phyloP scores from a whole-genome alignment of 2,797 vertebrate species.

The Gymnocypris eckloni region DNA sequence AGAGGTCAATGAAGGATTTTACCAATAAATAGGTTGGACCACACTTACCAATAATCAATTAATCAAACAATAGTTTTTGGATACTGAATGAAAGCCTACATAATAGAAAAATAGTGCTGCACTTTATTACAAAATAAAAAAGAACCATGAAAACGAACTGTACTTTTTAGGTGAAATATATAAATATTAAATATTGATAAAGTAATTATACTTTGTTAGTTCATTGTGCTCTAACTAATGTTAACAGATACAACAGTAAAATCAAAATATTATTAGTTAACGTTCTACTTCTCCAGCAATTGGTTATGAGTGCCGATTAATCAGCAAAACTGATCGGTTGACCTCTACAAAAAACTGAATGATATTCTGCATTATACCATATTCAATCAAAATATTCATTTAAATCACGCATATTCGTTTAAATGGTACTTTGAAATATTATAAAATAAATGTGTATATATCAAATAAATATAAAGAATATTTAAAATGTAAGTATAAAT shows the following conservation, averaged over 20 bases:
- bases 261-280: too few species aligned
- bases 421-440: background rate
- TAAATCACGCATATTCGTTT: background rate
- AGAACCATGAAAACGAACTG: background rate
- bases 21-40: too few species aligned
- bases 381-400: background rate
- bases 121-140: background rate
- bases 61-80: background rate
- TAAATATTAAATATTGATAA: too few species aligned
- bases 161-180: background rate
- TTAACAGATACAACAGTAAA: too few species aligned
- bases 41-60: too few species aligned
- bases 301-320: background rate
- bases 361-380: background rate
- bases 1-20: background rate
- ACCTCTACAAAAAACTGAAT: background rate
- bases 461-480: background rate
- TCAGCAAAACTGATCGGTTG: background rate
- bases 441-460: background rate
- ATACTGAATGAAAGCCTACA: background rate
- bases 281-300: too few species aligned
- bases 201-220: too few species aligned
- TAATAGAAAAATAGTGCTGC: background rate
- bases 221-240: too few species aligned
- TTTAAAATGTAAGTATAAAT: background rate